phyloP scores from a whole-genome alignment of 2,888 invertebrate species.

The Dugesia japonica region DNA sequence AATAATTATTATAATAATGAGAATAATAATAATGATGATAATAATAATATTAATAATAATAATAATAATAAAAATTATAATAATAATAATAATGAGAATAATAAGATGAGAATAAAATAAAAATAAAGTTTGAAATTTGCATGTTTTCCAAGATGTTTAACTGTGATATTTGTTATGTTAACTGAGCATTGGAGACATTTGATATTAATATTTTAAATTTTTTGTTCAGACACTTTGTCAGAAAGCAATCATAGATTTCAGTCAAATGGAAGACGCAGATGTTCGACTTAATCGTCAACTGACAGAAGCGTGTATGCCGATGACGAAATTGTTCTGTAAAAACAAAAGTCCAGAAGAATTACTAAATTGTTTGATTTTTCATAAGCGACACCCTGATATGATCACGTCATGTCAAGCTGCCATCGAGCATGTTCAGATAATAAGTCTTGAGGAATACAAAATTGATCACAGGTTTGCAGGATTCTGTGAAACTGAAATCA shows the following conservation, averaged over 20 bases:
- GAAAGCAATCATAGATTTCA: neutral
- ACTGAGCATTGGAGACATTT: no score
- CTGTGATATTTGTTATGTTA: no score
- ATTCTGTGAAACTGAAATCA: neutral
- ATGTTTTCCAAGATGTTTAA: no score
- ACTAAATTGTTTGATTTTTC: neutral
- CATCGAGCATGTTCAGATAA: neutral
- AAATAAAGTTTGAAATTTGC: no score
- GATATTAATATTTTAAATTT: no score
- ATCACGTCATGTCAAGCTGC: neutral
- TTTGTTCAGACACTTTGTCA: neutral
- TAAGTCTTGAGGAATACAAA: neutral
- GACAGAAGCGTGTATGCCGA: neutral
- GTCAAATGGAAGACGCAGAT: neutral
- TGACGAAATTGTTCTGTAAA: slow-evolving; percentile 4
- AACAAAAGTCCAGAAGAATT: neutral
- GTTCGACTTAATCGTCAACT: neutral
- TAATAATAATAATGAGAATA: no score
- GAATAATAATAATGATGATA: no score
- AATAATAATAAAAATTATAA: no score
- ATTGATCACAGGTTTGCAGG: neutral
- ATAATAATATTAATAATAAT: no score
- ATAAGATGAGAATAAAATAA: no score
- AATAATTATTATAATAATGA: no score
- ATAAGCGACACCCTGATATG: neutral